Base-by-base conservation (phyloP, 2,113 vertebrate species). In the Hypomesus transpacificus region DNA sequence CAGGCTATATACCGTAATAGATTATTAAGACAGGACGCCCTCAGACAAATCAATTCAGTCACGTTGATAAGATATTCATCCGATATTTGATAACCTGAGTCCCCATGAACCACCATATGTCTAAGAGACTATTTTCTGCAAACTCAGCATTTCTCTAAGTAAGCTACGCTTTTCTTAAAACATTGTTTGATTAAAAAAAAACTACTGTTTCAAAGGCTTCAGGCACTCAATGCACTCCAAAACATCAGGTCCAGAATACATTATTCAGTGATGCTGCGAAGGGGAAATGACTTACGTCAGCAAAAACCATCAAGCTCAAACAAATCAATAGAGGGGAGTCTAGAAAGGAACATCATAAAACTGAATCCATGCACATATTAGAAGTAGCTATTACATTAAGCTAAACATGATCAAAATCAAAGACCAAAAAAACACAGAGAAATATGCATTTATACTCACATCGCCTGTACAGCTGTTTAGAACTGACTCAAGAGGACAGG, bases 381-480 rank as follows among this genome's bases (percentile, higher is more conserved):
- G 18, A 60, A 0, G 3, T 21, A 34, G 60, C 17, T 5, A 39
- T 51, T 46, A 14, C 39, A 59, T 4, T 22, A 61, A 21, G 18
- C 13, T 28, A 52, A 34, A 34, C 2, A 53, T 34, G n/a, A 7
- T 24, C 3, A 26, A 51, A 22, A 20, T 56, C 16, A 67, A 63
- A n/a, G 26, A 52, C 14, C 4, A 13, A 4, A 14, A 1, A 22
- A 22, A 75, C 66, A 74, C 28, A n/a, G 74, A 71, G 84, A 88
- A 81, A 80, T 18, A 78, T 85, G 84, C 87, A 88, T 82, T 73
- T 80, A 81, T 90, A 92, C 91, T 92, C 85, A 92, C 91, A 92
- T 92, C 73, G 82, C 87, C 84, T 89, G 75, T 87, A 88, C 88
- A 91, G 90, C 76, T 82, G 88, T 83, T 87, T 80, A 78, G 56